Conservation (phyloP, 2,113 vertebrate species). For the Oxyura jamaicensis region DNA sequence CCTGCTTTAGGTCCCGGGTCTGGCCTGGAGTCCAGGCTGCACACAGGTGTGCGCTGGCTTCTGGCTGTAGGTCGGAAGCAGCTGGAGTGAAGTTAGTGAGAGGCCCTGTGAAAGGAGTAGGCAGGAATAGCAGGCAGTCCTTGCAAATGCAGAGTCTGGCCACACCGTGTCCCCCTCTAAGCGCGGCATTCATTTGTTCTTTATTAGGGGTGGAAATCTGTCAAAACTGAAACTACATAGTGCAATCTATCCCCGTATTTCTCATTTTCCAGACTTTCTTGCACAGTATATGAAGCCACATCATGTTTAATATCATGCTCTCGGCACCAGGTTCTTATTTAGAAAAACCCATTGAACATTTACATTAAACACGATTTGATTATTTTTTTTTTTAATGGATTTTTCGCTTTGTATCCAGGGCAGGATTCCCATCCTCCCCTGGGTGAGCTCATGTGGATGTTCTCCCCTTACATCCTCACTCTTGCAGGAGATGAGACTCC, state of each 20-base stretch:
- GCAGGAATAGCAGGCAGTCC: not conserved
- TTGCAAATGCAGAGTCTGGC: constrained; percentile 15
- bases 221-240: not conserved
- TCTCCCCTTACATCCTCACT: accelerated
- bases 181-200: not conserved
- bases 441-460: accelerated
- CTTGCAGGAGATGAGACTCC: not conserved
- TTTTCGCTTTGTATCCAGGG: not conserved
- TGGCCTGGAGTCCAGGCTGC: not conserved
- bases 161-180: constrained; percentile 42
- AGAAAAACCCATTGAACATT: not conserved
- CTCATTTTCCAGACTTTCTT: not conserved
- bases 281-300: not conserved
- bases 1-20: not conserved
- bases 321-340: not conserved
- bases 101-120: accelerated
- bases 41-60: not conserved
- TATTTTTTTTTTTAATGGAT: not conserved
- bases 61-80: not conserved
- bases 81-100: not conserved
- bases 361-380: not conserved
- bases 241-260: not conserved
- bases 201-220: not conserved
- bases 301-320: not conserved
- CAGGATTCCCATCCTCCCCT: not conserved